These are phyloP conservation scores for Clistopyga incitator DNA, from an alignment of 2,888 invertebrate genomes.

Conservation along the genomic window DNA sequence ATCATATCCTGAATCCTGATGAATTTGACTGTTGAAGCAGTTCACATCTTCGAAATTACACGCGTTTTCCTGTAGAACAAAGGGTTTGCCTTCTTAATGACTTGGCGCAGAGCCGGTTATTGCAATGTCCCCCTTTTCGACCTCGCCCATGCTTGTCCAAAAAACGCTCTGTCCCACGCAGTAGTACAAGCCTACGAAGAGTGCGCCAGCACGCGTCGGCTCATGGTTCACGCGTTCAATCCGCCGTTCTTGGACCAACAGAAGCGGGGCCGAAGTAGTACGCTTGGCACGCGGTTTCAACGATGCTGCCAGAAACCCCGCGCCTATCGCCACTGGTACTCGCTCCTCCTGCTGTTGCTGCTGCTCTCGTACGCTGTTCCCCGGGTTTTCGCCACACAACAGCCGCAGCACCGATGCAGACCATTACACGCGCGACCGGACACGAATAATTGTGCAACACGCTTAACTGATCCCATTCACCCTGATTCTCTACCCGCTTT, in stretches of 20 bases:
- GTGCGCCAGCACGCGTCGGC: conserved; percentile 30
- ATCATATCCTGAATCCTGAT: background rate
- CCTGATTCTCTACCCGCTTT: conserved; percentile 81
- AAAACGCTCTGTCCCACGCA: conserved; percentile 17
- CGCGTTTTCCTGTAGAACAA: conserved; percentile 3
- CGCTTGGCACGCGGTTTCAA: conserved; percentile 44
- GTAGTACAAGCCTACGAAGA: conserved; percentile 48
- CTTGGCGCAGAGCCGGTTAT: background rate
- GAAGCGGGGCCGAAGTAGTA: conserved; percentile 11
- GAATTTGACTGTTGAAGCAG: background rate
- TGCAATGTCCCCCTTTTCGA: background rate
- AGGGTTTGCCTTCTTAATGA: background rate
- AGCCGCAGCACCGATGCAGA: conserved; percentile 84
- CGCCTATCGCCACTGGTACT: background rate
- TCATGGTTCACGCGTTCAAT: background rate
- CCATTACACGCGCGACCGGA: conserved; percentile 89
- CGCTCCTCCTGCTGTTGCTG: conserved; percentile 10
- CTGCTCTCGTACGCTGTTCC: conserved; percentile 48
- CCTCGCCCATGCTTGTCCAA: background rate
- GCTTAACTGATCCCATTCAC: conserved; percentile 88
- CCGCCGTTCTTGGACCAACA: background rate
- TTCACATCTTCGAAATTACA: background rate
- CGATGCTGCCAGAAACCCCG: conserved; percentile 22
- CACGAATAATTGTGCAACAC: conserved; percentile 88
- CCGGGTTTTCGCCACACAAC: conserved; percentile 81